Evolutionary conservation across 2,888 invertebrate genomes (phyloP), one percentile per base, ranked within the genome.

Genomic region (Strigamia transsilvanica): DNA sequence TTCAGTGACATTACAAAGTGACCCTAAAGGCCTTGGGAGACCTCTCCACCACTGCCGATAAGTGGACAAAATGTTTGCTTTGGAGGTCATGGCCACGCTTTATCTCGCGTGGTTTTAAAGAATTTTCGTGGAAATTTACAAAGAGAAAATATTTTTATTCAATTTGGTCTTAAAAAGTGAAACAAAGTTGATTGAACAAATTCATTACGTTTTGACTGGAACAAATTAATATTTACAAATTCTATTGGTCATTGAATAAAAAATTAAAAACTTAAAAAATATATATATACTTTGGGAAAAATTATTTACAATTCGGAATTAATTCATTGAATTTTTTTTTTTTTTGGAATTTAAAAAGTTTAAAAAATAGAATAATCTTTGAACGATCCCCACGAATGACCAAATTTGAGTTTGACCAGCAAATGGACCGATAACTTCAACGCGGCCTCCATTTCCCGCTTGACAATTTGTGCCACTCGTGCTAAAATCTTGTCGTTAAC

Each of bases 361-460:
- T 56, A 18, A 56, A 56, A 9, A 56, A 56, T n/a, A 18, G 21
- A 56, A 56, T 56, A 56, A 7, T 56, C 56, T 23, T 77, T 2
- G 32, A 77, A 38, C 12, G 78, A 34, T 13, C 32, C 97, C 98
- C 98, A 98, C 41, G 93, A 92, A 82, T 89, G 88, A 0, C 98
- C 98, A 78, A 90, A 89, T 89, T 93, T 95, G 0, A 98, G 87
- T 90, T 96, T 97, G 0, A 98, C 96, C 7, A 95, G 95, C 82
- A 98, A 89, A n/a, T 93, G 93, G 3, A 98, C 93, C 80, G 90
- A 91, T 34, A 97, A 88, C 83, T 90, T 88, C 7, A 93, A 91
- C 15, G 93, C 92, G 82, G 91, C 90, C 87, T 97, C 96, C 97
- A 98, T 97, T 32, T 91, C 91, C 66, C 91, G 88, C 86, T 93